These are phyloP conservation scores for Indicator maculatus DNA, from an alignment of 2,113 vertebrate species.

Conservation along the genomic window DNA sequence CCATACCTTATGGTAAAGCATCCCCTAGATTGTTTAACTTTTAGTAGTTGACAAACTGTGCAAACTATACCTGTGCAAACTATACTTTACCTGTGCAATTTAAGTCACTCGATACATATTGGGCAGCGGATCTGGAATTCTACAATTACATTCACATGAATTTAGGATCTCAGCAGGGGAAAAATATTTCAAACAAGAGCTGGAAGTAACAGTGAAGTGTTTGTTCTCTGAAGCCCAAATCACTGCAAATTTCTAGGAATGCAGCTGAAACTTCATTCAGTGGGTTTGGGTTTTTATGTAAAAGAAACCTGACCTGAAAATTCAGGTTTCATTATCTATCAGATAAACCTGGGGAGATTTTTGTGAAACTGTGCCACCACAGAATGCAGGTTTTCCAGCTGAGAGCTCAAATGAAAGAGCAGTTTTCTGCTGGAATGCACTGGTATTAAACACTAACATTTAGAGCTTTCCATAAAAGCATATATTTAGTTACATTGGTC, in stretches of 20 bases:
- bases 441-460: background rate
- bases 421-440: background rate
- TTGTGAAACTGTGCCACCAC: constrained; percentile 6
- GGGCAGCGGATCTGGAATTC: background rate
- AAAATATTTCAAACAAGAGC: constrained; percentile 18
- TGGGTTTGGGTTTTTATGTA: constrained; percentile 20
- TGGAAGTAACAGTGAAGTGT: constrained; percentile 33
- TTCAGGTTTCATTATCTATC: constrained; percentile 31
- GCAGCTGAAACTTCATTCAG: constrained; percentile 53
- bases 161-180: constrained; percentile 30
- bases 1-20: background rate
- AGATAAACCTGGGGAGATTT: background rate
- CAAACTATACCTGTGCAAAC: background rate
- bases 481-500: background rate
- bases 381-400: constrained; percentile 12
- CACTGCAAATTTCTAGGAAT: constrained; percentile 54
- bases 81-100: background rate
- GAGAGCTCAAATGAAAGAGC: background rate
- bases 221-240: constrained; percentile 47
- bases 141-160: background rate
- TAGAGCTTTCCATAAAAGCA: background rate
- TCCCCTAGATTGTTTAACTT: background rate
- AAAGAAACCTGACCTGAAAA: constrained; percentile 58
- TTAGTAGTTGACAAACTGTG: background rate
- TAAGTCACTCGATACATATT: background rate